phyloP scores from a whole-genome alignment of 2,113 vertebrate species.

The Spheniscus mendiculus region DNA sequence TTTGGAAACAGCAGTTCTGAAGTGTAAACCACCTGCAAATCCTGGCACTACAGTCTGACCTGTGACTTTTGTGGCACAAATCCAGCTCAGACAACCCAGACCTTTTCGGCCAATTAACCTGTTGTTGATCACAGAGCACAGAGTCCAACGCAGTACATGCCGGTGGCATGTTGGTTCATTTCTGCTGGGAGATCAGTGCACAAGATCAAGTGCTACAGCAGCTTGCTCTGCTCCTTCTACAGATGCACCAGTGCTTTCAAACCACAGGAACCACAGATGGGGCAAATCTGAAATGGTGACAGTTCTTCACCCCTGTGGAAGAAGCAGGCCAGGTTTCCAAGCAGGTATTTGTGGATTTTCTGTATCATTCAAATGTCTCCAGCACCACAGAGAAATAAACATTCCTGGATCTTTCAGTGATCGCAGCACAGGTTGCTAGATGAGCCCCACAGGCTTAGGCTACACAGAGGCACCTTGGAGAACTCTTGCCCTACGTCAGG shows the following conservation, averaged over 20 bases:
- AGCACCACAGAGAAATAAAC: not conserved
- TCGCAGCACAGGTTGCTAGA: not conserved
- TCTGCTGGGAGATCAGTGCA: not conserved
- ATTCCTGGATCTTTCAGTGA: not conserved
- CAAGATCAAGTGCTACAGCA: not conserved
- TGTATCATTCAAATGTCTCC: not conserved
- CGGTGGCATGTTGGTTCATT: not conserved
- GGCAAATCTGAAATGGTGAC: not conserved
- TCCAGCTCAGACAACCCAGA: not conserved
- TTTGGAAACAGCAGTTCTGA: not conserved
- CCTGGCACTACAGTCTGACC: not conserved
- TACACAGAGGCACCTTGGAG: not conserved
- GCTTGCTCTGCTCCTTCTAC: not conserved
- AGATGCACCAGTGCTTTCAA: not conserved
- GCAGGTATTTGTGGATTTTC: not conserved
- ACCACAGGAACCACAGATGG: not conserved
- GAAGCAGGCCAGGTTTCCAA: not conserved
- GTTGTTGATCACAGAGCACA: not conserved
- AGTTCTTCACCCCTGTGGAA: not conserved
- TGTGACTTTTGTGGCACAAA: not conserved
- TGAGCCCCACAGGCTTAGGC: not conserved
- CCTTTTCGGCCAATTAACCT: not conserved
- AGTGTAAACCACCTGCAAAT: not conserved
- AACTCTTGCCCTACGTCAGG: not conserved
- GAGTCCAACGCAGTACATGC: not conserved